Base-by-base conservation (phyloP, 2,113 vertebrate species). In the Anolis carolinensis region DNA sequence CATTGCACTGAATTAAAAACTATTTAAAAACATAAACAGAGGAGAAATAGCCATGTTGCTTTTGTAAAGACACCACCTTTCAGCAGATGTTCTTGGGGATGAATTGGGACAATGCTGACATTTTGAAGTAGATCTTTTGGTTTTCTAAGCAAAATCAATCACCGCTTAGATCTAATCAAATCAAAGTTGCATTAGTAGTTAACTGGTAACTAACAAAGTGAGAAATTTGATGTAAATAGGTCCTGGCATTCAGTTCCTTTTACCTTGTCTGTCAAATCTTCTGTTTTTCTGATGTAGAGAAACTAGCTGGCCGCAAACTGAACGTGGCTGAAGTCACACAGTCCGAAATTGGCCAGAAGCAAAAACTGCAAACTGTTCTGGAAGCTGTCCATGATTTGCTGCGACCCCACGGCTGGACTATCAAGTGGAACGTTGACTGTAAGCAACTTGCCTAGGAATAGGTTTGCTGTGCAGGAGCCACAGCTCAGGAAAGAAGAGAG, bases 301-400 rank as follows among this genome's bases (percentile, higher is more conserved):
- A 99, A 63, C 68, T 99, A 92, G 98, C 96, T 0, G 95, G 95
- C 86, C 94, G 95, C 88, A 99, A 98, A 92, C 96, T 99, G 94
- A 98, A 98, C 0, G 98, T 99, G 90, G 98, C 99, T 0, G 99
- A 99, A 94, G 98, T 99, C 94, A 99, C 98, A 0, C 99, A 99
- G 82, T 99, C 99, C 0, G 98, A 99, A 92, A 97, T 98, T 5
- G 98, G 97, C 30, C 99, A 99, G 95, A 99, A 98, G 63, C 99
- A 98, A 92, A 99, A 99, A 95, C 93, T 99, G 79, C 98, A 98
- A 94, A 99, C 98, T 0, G 98, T 99, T 14, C 93, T 99, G 93
- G 98, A 99, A 83, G 96, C 98, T 0, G 97, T 99, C 48, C 98
- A 98, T 0, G 97, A 97, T 16, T 86, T 98, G 72, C 97, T 99